Percentiles rank a stretch among this genome's conserved stretches.
Evolutionary conservation across 2,797 vertebrate species (phyloP).

Genomic region (Lacerta viridis): DNA sequence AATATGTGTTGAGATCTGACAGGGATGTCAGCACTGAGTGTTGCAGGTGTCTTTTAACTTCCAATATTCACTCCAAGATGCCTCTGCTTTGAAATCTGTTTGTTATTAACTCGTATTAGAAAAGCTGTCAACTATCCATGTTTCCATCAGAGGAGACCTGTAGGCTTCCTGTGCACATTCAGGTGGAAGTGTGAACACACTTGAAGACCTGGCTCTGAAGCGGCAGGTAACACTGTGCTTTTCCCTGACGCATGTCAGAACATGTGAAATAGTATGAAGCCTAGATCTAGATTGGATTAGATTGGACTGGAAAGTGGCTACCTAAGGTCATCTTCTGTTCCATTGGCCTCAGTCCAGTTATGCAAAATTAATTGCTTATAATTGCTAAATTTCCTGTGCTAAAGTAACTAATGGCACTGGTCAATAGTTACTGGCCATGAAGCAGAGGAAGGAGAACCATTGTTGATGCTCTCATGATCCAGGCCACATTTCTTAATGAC

Average conservation of each 20-base stretch:
- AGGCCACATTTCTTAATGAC: too few species aligned
- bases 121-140: constrained; percentile 27
- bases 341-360: not conserved
- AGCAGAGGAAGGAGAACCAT: too few species aligned
- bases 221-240: not conserved
- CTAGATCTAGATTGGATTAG: not conserved
- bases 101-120: constrained; percentile 26
- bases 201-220: not conserved
- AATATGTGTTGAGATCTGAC: not conserved
- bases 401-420: not conserved
- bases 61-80: not conserved
- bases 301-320: not conserved
- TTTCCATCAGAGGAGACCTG: not conserved
- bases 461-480: too few species aligned
- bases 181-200: constrained; percentile 11
- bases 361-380: not conserved
- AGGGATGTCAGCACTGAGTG: not conserved
- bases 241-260: constrained; percentile 26
- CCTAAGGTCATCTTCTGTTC: constrained; percentile 4
- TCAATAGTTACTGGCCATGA: too few species aligned
- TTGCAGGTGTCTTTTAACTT: constrained; percentile 1
- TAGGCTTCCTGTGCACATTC: not conserved
- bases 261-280: not conserved
- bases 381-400: not conserved
- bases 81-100: not conserved